Evolutionary conservation across 2,797 vertebrate species (phyloP).

Genomic region (Brachymystax lenok): DNA sequence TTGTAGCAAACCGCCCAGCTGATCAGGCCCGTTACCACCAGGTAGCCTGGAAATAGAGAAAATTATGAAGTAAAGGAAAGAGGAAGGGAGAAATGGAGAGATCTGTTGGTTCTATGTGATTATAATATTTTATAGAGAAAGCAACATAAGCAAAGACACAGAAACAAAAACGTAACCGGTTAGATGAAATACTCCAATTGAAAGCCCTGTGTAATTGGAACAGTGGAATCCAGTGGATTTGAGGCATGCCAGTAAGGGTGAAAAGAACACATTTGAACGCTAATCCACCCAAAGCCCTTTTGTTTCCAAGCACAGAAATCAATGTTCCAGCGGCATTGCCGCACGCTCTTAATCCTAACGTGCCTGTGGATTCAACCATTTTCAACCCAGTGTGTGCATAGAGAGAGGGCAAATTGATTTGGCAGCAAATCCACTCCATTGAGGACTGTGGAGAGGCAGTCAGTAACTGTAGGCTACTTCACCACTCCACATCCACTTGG

Average conservation of each 20-base stretch:
- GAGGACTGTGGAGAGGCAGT: not conserved
- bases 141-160: not conserved
- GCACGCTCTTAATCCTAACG: not conserved
- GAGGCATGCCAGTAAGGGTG: conserved; percentile 6
- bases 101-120: not conserved
- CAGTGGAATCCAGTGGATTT: not conserved
- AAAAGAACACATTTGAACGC: conserved; percentile 22
- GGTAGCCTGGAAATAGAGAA: conserved; percentile 65
- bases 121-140: not conserved
- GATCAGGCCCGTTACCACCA: conserved; percentile 60
- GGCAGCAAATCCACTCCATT: not conserved
- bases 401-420: not conserved
- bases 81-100: not conserved
- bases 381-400: not conserved
- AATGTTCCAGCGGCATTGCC: conserved; percentile 25
- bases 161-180: not conserved
- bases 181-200: not conserved
- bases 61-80: too few species aligned
- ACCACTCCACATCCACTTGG: not conserved
- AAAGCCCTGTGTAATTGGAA: not conserved
- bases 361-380: not conserved
- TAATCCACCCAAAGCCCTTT: conserved; percentile 34
- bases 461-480: not conserved
- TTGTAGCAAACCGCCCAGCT: conserved; percentile 77
- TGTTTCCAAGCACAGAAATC: conserved; percentile 42